Conservation (phyloP, 2,888 invertebrate species). For the Chrysodeixis includens region DNA sequence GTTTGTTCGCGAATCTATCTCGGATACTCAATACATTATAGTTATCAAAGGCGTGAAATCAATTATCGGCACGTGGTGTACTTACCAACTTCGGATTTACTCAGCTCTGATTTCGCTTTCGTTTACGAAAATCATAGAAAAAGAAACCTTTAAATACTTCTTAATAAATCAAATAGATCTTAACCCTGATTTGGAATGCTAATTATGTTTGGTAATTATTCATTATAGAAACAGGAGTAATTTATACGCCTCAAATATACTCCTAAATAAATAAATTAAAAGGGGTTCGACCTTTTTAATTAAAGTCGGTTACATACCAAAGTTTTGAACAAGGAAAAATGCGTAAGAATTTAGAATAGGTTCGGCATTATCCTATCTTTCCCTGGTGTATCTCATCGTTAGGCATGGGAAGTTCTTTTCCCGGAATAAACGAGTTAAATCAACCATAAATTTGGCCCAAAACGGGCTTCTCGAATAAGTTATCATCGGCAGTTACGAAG, state of each 20-base stretch:
- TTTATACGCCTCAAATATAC: slow-evolving; percentile 20
- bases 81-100: slow-evolving; percentile 54
- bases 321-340: slow-evolving; percentile 43
- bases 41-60: slow-evolving; percentile 75
- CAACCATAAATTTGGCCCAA: slow-evolving; percentile 80
- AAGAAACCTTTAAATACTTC: not conserved
- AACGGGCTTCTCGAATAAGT: slow-evolving; percentile 83
- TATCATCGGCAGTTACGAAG: slow-evolving; percentile 82
- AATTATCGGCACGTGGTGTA: slow-evolving; percentile 73
- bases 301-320: slow-evolving; percentile 29
- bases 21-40: slow-evolving; percentile 75
- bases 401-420: slow-evolving; percentile 73
- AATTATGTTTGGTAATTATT: slow-evolving; percentile 5
- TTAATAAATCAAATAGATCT: not conserved
- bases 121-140: slow-evolving; percentile 17
- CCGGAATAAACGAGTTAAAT: slow-evolving; percentile 81
- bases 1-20: slow-evolving; percentile 64
- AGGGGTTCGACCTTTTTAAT: slow-evolving; percentile 42
- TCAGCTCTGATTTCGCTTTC: slow-evolving; percentile 26
- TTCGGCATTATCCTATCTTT: slow-evolving; percentile 65
- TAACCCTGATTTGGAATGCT: slow-evolving; percentile 10
- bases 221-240: slow-evolving; percentile 18
- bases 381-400: slow-evolving; percentile 64
- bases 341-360: slow-evolving; percentile 56
- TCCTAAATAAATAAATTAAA: slow-evolving; percentile 21